A percentile compares a stretch with the other conserved stretches of the same genome.
Evolutionary conservation across 1,140 invertebrate genomes (phyloP).

Genomic region (Pseudomyrmex gracilis): DNA sequence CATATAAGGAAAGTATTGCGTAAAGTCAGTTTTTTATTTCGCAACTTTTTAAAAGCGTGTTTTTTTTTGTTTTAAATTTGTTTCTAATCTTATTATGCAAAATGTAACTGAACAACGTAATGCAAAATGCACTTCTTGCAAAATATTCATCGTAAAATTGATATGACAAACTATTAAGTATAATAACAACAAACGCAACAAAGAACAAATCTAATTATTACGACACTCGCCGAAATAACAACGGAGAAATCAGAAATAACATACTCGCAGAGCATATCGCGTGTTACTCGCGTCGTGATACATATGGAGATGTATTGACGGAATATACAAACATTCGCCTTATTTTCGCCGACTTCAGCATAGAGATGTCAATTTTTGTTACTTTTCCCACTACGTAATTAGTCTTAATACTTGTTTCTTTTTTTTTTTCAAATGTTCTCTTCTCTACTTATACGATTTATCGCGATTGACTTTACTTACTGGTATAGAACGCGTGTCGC

Average conservation of each 20-base stretch:
- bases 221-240: constrained; percentile 13
- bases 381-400: constrained; percentile 40
- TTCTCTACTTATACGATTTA: constrained; percentile 56
- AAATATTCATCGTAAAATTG: constrained; percentile 20
- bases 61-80: neutral
- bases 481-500: constrained; percentile 44
- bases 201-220: constrained; percentile 28
- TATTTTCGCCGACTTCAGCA: constrained; percentile 43
- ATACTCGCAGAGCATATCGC: constrained; percentile 13
- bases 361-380: constrained; percentile 26
- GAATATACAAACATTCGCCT: constrained; percentile 52
- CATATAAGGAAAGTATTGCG: constrained; percentile 14
- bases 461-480: constrained; percentile 55
- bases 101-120: neutral
- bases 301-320: constrained; percentile 38
- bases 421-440: constrained; percentile 29
- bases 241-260: constrained; percentile 32
- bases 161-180: neutral
- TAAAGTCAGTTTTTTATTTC: neutral
- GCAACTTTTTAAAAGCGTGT: constrained; percentile 27
- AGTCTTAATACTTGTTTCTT: constrained; percentile 52
- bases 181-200: neutral
- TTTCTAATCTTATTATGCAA: constrained; percentile 8
- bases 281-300: constrained; percentile 25
- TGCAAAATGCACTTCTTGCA: constrained; percentile 21